Evolutionary conservation across 2,888 invertebrate species (phyloP).

Genomic region (Cheilosia variabilis): DNA sequence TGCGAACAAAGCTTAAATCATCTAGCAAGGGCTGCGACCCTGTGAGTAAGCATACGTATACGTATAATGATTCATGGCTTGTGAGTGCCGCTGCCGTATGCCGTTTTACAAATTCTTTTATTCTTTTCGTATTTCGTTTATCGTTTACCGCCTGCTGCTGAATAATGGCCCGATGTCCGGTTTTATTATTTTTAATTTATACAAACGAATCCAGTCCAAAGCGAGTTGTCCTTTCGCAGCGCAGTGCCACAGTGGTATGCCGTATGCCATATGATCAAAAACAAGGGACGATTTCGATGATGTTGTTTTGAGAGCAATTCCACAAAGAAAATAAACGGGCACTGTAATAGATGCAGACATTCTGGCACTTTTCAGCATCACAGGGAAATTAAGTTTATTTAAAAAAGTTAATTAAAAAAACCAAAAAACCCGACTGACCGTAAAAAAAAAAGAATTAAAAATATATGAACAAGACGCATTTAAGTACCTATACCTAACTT

Average conservation of each 20-base stretch:
- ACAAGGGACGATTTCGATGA: no score
- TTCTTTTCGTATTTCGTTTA: conserved; percentile 15
- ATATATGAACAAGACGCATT: no score
- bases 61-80: conserved; percentile 32
- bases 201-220: conserved; percentile 1
- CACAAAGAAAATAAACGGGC: conserved; percentile 4
- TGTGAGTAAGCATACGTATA: conserved; percentile 20
- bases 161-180: conserved; percentile 31
- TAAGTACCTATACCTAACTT: no score
- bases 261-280: neutral
- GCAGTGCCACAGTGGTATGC: neutral
- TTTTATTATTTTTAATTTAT: conserved; percentile 51
- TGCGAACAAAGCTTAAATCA: conserved; percentile 43
- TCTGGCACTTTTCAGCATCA: neutral
- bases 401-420: no score
- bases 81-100: conserved; percentile 1
- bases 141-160: conserved; percentile 32
- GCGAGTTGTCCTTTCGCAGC: conserved; percentile 27
- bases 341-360: conserved; percentile 2
- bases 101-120: conserved; percentile 7
- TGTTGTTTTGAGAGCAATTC: conserved; percentile 24
- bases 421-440: no score
- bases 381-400: neutral
- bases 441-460: no score
- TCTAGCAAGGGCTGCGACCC: conserved; percentile 18